These are phyloP conservation scores for Actinostola sp. DNA, from an alignment of 92 coral and sea anemone genomes.

Conservation along the genomic window DNA sequence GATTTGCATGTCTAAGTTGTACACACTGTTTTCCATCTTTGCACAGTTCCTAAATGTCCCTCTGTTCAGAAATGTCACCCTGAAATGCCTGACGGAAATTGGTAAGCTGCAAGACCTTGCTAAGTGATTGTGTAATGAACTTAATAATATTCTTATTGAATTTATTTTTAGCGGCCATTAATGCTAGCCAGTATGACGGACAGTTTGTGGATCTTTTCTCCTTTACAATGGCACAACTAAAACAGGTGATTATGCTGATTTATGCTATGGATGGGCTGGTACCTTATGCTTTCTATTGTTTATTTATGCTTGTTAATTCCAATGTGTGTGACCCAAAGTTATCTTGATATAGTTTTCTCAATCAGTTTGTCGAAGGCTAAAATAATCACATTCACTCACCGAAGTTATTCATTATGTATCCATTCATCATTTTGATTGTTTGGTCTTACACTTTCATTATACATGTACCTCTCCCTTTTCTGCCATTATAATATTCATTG, in stretches of 20 bases:
- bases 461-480: too few relatives aligned
- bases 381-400: too few relatives aligned
- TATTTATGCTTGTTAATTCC: not conserved
- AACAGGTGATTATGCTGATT: conserved; percentile 93
- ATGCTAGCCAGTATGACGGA: conserved; percentile 93
- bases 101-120: conserved; percentile 49
- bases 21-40: not conserved
- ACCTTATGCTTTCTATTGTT: too few relatives aligned
- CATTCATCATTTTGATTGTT: too few relatives aligned
- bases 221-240: conserved; percentile 94
- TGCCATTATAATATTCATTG: too few relatives aligned
- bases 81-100: conserved; percentile 96
- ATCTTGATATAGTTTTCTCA: too few relatives aligned
- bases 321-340: too few relatives aligned
- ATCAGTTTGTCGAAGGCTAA: too few relatives aligned
- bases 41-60: conserved; percentile 95
- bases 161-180: conserved; percentile 81
- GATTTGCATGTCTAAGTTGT: not conserved
- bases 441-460: too few relatives aligned
- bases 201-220: conserved; percentile 91
- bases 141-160: not conserved
- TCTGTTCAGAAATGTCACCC: conserved; percentile 94
- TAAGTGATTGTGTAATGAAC: not conserved
- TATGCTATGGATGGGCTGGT: too few relatives aligned
- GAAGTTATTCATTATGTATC: too few relatives aligned